Evolutionary conservation across 2,888 invertebrate genomes (phyloP).

Genomic region (Tricholauxania praeusta): DNA sequence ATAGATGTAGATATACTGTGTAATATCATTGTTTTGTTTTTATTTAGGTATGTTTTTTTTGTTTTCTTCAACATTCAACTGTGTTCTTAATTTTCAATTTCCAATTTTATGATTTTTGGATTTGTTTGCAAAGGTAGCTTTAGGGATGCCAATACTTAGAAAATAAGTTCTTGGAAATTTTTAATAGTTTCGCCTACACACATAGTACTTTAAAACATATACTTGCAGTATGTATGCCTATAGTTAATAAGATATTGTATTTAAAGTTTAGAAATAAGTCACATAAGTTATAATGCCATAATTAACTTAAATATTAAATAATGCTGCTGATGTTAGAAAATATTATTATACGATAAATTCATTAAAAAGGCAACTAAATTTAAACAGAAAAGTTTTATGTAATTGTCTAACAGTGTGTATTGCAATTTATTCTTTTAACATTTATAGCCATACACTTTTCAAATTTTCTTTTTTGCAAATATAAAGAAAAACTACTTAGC

Average conservation of each 20-base stretch:
- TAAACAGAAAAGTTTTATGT: no score
- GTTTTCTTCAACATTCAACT: neutral
- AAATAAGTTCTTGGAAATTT: neutral
- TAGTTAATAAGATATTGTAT: constrained; percentile 6
- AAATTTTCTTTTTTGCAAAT: no score
- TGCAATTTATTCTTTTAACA: no score
- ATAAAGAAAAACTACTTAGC: no score
- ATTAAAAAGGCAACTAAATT: no score
- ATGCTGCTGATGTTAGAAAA: no score
- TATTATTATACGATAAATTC: no score
- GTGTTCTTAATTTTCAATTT: neutral
- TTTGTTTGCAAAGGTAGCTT: neutral
- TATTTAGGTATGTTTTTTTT: constrained; percentile 10
- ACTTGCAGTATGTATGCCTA: neutral
- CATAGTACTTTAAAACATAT: no score
- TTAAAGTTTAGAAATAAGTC: neutral
- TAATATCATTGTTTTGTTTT: constrained; percentile 31
- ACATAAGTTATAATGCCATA: constrained; percentile 14
- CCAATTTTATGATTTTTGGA: neutral
- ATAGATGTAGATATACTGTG: constrained; percentile 33
- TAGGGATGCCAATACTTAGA: constrained; percentile 1
- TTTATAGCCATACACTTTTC: no score
- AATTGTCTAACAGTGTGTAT: no score
- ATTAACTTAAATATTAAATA: no score
- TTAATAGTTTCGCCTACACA: neutral